phyloP scores from a whole-genome alignment of 2,113 vertebrate species.

The Arvicanthis niloticus region DNA sequence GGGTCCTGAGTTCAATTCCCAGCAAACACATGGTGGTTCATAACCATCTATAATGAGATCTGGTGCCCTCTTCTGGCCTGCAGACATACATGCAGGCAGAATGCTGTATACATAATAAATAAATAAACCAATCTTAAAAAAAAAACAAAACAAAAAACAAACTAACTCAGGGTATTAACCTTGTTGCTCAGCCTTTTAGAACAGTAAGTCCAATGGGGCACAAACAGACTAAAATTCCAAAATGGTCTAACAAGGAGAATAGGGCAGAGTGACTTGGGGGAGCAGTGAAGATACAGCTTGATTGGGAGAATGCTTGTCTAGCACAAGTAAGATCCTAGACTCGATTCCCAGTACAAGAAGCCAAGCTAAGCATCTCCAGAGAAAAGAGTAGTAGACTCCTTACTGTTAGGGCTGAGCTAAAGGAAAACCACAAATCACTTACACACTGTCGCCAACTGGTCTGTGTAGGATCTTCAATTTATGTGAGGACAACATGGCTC shows the following conservation, averaged over 20 bases:
- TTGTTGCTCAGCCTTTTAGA: neutral
- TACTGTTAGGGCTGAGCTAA: neutral
- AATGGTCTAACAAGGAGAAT: neutral
- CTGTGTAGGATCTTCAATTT: neutral
- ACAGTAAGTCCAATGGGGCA: neutral
- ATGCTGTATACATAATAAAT: too few relatives aligned
- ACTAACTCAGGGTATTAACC: neutral
- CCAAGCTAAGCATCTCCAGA: neutral
- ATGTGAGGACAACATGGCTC: neutral
- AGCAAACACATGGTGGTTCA: too few relatives aligned
- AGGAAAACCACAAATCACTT: neutral
- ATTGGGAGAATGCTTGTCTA: neutral
- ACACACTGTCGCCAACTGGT: neutral
- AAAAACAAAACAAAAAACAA: too few relatives aligned
- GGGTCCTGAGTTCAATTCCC: too few relatives aligned
- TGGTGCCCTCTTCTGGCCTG: too few relatives aligned
- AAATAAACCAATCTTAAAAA: too few relatives aligned
- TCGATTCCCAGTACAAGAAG: neutral
- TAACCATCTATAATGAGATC: too few relatives aligned
- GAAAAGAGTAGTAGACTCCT: neutral
- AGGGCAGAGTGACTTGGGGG: neutral
- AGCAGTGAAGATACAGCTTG: neutral
- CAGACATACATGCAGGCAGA: too few relatives aligned
- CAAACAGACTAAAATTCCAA: neutral
- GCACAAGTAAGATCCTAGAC: neutral